Conservation (phyloP, 2,888 invertebrate genomes). For the Acronicta leporina region DNA sequence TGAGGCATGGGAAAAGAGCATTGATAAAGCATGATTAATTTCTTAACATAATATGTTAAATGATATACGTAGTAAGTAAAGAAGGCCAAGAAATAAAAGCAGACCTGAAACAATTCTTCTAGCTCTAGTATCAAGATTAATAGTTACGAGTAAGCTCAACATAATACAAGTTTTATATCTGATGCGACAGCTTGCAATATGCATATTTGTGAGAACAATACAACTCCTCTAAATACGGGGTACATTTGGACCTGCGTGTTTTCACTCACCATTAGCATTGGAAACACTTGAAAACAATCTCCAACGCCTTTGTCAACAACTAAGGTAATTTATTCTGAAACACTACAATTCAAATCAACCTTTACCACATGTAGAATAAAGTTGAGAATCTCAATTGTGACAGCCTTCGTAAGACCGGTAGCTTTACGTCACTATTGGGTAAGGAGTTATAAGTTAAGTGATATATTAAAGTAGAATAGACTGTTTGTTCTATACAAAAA, state of each 20-base stretch:
- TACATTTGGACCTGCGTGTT: conserved; percentile 57
- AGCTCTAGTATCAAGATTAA: conserved; percentile 39
- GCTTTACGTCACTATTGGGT: conserved; percentile 41
- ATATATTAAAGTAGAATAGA: conserved; percentile 35
- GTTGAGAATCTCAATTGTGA: conserved; percentile 32
- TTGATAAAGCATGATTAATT: too few relatives aligned
- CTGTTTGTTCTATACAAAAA: conserved; percentile 38
- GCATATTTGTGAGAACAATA: conserved; percentile 75
- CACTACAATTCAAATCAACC: conserved; percentile 34
- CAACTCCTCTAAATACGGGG: conserved; percentile 66
- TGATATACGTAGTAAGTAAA: too few relatives aligned
- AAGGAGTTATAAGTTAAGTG: conserved; percentile 36
- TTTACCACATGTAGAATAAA: conserved; percentile 25
- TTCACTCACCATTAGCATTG: conserved; percentile 60
- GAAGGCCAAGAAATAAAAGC: too few relatives aligned
- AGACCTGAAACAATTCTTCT: too few relatives aligned
- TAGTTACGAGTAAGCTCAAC: conserved; percentile 25
- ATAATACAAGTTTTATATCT: conserved; percentile 64
- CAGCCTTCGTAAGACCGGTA: conserved; percentile 56
- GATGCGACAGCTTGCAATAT: conserved; percentile 67
- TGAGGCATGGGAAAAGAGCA: too few relatives aligned
- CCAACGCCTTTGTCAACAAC: conserved; percentile 55
- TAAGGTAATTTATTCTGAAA: conserved; percentile 47
- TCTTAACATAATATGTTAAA: too few relatives aligned
- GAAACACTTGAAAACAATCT: conserved; percentile 60